These are phyloP conservation scores for Poeciliopsis occidentalis DNA, from an alignment of 2,113 vertebrate species.

Conservation along the genomic window DNA sequence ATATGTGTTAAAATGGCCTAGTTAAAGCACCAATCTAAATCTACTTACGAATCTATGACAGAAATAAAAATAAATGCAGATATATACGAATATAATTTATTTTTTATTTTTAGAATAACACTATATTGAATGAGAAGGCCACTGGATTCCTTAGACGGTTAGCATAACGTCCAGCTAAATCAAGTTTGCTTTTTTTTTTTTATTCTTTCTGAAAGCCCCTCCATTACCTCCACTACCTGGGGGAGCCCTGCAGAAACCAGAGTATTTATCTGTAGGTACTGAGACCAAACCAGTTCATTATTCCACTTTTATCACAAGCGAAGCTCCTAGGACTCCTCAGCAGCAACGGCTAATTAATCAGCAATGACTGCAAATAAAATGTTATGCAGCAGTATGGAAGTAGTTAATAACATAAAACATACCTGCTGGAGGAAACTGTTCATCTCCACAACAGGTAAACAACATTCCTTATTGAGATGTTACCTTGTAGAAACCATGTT, in stretches of 20 bases:
- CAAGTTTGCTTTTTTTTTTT: neutral
- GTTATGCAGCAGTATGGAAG: constrained; percentile 23
- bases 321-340: constrained; percentile 24
- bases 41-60: neutral
- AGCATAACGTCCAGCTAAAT: no score
- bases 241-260: constrained; percentile 1
- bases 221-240: neutral
- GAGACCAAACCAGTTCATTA: constrained; percentile 21
- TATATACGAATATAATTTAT: no score
- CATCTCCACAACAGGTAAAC: neutral
- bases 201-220: neutral
- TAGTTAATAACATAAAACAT: constrained; percentile 3
- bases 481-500: neutral
- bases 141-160: no score
- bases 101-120: no score
- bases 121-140: no score
- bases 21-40: no score
- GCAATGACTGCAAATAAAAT: constrained; percentile 40
- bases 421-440: neutral
- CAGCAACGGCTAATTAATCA: constrained; percentile 51
- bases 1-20: no score
- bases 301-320: constrained; percentile 5
- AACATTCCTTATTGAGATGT: neutral
- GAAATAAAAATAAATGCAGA: neutral
- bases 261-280: constrained; percentile 7